Conservation (phyloP, 2,113 vertebrate genomes). For the Urocolius indicus region DNA sequence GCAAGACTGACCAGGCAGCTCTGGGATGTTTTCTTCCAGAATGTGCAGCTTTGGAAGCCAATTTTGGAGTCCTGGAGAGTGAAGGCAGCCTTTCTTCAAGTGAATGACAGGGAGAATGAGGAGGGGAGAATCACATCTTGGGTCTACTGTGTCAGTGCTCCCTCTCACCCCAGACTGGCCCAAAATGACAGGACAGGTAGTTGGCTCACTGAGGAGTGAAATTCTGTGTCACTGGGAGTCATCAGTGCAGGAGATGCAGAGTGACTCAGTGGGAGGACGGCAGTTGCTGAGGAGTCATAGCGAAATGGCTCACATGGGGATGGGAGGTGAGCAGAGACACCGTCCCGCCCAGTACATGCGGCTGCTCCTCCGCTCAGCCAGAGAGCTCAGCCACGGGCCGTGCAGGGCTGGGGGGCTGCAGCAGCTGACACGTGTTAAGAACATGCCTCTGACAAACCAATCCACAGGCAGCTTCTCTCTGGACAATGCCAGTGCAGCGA, state of each 20-base stretch:
- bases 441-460: not conserved
- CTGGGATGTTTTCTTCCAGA: not conserved
- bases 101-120: not conserved
- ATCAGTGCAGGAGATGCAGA: not conserved
- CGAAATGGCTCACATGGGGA: not conserved
- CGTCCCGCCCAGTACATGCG: not conserved
- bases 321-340: not conserved
- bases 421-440: not conserved
- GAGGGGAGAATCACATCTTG: not conserved
- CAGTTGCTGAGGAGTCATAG: not conserved
- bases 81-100: not conserved
- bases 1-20: not conserved
- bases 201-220: not conserved
- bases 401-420: accelerated
- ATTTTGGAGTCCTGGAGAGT: not conserved
- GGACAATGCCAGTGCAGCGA: not conserved
- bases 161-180: not conserved
- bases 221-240: not conserved
- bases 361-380: not conserved
- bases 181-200: not conserved
- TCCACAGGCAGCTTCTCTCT: accelerated
- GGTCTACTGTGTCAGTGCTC: not conserved
- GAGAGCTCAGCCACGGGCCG: not conserved
- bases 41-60: not conserved
- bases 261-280: not conserved